Conservation (phyloP, 2,888 invertebrate species). For the Deroplatys truncata region DNA sequence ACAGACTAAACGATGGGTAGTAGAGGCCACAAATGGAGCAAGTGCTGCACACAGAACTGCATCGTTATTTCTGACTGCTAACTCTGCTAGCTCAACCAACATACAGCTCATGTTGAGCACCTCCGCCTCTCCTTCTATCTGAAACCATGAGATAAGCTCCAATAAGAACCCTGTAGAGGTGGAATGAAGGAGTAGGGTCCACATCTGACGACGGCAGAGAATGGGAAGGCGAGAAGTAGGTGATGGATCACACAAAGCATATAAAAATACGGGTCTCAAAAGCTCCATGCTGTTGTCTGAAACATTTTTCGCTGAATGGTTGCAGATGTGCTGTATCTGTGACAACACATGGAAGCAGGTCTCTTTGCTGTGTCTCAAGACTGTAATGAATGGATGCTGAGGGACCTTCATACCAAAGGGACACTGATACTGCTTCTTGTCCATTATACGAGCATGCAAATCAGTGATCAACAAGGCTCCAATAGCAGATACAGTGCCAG, state of each 20-base stretch:
- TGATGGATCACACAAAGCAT: slow-evolving; percentile 58
- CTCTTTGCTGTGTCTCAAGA: slow-evolving; percentile 57
- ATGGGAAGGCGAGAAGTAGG: slow-evolving; percentile 41
- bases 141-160: slow-evolving; percentile 46
- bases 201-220: slow-evolving; percentile 47
- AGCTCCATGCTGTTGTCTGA: slow-evolving; percentile 56
- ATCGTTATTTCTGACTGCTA: slow-evolving; percentile 34
- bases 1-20: slow-evolving; percentile 45
- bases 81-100: slow-evolving; percentile 38
- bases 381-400: slow-evolving; percentile 66
- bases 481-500: slow-evolving; percentile 55
- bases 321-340: slow-evolving; percentile 60
- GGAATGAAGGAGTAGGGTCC: slow-evolving; percentile 47
- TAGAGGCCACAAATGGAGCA: slow-evolving; percentile 46
- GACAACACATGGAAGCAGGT: slow-evolving; percentile 60
- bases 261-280: slow-evolving; percentile 60
- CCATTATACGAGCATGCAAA: slow-evolving; percentile 41
- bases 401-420: slow-evolving; percentile 55
- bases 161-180: slow-evolving; percentile 42
- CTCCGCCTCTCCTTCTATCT: slow-evolving; percentile 34
- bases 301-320: slow-evolving; percentile 56
- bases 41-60: slow-evolving; percentile 38
- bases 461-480: slow-evolving; percentile 55
- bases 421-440: slow-evolving; percentile 47
- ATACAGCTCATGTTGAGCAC: slow-evolving; percentile 34